Base-by-base conservation (phyloP, 2,888 invertebrate genomes). In the Epistrophe eligans region DNA sequence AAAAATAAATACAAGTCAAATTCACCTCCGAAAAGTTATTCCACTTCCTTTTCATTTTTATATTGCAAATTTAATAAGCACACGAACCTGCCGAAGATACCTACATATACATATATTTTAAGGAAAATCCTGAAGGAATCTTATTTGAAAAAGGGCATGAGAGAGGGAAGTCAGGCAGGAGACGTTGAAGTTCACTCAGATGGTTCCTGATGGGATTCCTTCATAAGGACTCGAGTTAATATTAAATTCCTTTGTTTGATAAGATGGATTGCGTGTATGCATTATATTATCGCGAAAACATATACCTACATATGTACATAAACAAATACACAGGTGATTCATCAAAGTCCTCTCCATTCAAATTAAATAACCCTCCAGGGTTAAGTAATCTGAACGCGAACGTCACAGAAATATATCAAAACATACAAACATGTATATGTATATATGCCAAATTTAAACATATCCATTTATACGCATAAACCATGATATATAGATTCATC, bases 241-340 rank as follows among this genome's bases (percentile, higher is more conserved):
- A 84, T 81, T 81, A 84, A 84, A 84, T 81, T 84, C 84, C 84
- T 81, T 84, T 84, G 76, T 84, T 84, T 57, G 64, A 84, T 77
- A 81, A 72, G 67, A 60, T 76, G 52, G 19, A 67, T 76, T 72
- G 74, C 71, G 66, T 76, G 52, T 70, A 58, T 55, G 74, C 66
- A 40, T 45, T 48, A 48, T 35, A 66, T 48, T 13, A 64, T 45
- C 40, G 15, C 70, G 48, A 40, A 40, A 1, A 58, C 15, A 28
- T 55, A 17, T n/a, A 17, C 5, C 7, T 24, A 24, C 3, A 24
- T 24, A 19, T 32, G 38, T 17, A 35, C 4, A 13, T 8, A 40
- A 24, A 40, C 13, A 60, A 45, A 66, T 43, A 71, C 58, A 77
- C 71, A 76, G 80, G 76, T 80, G 71, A 76, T 84, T 80, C 80